These are phyloP conservation scores for Amblyjoppa fuscipennis DNA, from an alignment of 2,888 invertebrate species.

Conservation along the genomic window DNA sequence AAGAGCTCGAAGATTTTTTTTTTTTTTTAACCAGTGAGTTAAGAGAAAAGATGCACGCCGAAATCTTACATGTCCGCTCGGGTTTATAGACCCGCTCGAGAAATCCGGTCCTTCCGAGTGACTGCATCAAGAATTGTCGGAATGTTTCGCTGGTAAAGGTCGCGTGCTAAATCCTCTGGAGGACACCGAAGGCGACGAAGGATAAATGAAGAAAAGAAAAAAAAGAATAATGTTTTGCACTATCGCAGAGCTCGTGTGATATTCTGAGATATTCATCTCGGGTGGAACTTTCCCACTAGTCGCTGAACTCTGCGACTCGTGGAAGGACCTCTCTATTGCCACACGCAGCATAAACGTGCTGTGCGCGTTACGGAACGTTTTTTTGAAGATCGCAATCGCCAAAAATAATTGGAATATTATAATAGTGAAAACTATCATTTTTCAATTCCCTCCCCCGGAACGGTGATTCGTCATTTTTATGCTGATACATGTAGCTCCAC, in stretches of 20 bases:
- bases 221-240: neutral
- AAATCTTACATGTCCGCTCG: neutral
- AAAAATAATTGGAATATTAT: neutral
- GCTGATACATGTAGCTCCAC: neutral
- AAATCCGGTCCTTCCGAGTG: neutral
- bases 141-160: slow-evolving; percentile 11
- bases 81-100: neutral
- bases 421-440: neutral
- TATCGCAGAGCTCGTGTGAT: neutral
- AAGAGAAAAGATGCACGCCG: neutral
- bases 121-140: neutral
- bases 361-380: no score
- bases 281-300: slow-evolving; percentile 26
- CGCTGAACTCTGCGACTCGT: neutral
- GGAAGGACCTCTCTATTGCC: neutral
- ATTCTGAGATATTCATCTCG: slow-evolving; percentile 31
- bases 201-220: neutral
- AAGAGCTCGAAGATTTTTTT: neutral
- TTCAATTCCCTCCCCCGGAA: no score
- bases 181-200: slow-evolving; percentile 15
- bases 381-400: neutral
- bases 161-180: slow-evolving; percentile 21
- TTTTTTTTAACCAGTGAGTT: neutral
- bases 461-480: neutral
- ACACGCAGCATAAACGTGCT: neutral